Percentiles rank a stretch among this genome's conserved stretches.
phyloP scores from a whole-genome alignment of 2,888 invertebrate species.

The Andrena minutula region DNA sequence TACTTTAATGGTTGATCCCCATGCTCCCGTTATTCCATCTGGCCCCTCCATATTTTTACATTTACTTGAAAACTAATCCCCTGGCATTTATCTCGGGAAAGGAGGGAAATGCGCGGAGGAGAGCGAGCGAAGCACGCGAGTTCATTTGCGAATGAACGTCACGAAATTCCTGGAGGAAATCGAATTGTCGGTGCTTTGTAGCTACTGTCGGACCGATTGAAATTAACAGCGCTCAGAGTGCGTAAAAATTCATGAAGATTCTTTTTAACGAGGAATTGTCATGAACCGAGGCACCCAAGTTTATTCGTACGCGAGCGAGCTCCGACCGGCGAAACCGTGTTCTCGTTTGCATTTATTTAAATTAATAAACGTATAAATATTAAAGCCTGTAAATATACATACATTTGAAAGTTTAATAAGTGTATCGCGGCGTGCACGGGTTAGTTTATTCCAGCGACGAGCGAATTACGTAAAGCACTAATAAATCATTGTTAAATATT shows the following conservation, averaged over 20 bases:
- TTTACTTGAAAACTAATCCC: background rate
- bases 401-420: conserved; percentile 14
- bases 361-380: conserved; percentile 39
- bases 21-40: background rate
- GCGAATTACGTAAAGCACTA: background rate
- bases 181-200: conserved; percentile 35
- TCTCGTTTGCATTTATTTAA: conserved; percentile 24
- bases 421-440: background rate
- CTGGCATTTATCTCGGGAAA: background rate
- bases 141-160: conserved; percentile 16
- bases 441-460: background rate
- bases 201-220: conserved; percentile 23
- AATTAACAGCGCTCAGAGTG: conserved; percentile 41
- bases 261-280: background rate
- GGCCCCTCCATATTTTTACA: background rate
- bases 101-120: background rate
- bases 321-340: background rate
- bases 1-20: background rate
- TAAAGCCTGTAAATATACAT: conserved; percentile 25
- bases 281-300: background rate
- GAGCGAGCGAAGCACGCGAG: background rate
- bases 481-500: conserved; percentile 10
- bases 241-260: background rate
- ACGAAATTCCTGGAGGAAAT: conserved; percentile 38
- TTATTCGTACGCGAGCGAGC: background rate